These are phyloP conservation scores for Macrotrachela quadricornifera DNA, from an alignment of 1,140 invertebrate genomes.

Conservation along the genomic window DNA sequence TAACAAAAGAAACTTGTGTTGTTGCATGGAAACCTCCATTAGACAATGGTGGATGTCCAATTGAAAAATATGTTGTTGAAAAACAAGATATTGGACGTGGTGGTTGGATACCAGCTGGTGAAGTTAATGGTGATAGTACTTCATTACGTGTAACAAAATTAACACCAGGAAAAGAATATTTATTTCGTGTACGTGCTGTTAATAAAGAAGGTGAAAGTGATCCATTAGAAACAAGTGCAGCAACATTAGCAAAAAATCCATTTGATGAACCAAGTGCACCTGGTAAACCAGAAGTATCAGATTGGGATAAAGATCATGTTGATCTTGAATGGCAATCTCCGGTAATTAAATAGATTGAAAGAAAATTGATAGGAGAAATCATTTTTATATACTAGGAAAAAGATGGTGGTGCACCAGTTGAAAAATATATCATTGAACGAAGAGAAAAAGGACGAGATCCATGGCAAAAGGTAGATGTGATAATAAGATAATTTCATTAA, in stretches of 20 bases:
- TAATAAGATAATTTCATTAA: background rate
- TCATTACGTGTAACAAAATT: constrained; percentile 34
- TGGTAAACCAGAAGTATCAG: constrained; percentile 64
- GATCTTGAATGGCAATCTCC: constrained; percentile 78
- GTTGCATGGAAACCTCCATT: constrained; percentile 88
- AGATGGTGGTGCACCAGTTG: constrained; percentile 75
- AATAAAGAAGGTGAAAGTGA: constrained; percentile 78
- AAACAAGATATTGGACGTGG: constrained; percentile 71
- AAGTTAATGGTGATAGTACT: constrained; percentile 18
- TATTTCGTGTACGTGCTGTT: constrained; percentile 74
- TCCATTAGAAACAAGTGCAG: constrained; percentile 56
- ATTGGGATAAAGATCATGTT: constrained; percentile 84
- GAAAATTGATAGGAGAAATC: too few species aligned
- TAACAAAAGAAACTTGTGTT: constrained; percentile 84
- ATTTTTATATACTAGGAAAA: constrained; percentile 11
- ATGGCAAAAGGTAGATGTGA: background rate
- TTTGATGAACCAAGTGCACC: constrained; percentile 81
- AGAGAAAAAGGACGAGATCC: constrained; percentile 7
- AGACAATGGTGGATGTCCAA: constrained; percentile 85
- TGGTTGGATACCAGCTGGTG: constrained; percentile 56
- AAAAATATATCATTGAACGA: constrained; percentile 84
- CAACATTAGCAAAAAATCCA: constrained; percentile 86
- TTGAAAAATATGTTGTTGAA: constrained; percentile 75
- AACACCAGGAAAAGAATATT: constrained; percentile 76
- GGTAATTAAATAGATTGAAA: constrained; percentile 15